Evolutionary conservation across 2,888 invertebrate species (phyloP).

Genomic region (Drosophila hamatofila): DNA sequence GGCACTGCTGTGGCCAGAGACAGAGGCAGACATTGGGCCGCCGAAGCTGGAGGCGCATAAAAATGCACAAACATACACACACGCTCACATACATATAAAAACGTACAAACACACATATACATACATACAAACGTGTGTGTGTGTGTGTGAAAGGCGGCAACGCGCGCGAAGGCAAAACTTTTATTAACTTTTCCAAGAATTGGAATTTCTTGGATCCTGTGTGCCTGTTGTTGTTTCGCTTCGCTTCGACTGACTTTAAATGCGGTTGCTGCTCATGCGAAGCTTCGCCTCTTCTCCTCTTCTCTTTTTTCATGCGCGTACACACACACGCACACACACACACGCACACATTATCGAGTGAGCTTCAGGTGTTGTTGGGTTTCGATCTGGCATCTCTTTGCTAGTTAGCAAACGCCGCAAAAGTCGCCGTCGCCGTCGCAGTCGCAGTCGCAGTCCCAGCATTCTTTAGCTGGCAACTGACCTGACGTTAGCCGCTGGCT

Average conservation of each 20-base stretch:
- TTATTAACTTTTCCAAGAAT: conserved; percentile 81
- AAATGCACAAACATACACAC: conserved; percentile 53
- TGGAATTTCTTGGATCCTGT: conserved; percentile 81
- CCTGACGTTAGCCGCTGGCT: conserved; percentile 21
- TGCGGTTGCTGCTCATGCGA: conserved; percentile 60
- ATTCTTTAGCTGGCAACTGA: conserved; percentile 64
- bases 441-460: conserved; percentile 47
- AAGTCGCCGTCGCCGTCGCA: conserved; percentile 9
- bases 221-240: conserved; percentile 67
- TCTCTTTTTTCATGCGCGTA: conserved; percentile 32
- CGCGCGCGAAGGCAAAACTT: conserved; percentile 75
- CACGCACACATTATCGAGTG: conserved; percentile 36
- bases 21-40: conserved; percentile 74
- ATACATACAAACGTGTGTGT: conserved; percentile 4
- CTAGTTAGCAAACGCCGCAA: conserved; percentile 71
- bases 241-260: conserved; percentile 80
- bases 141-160: conserved; percentile 68
- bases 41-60: conserved; percentile 76
- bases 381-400: conserved; percentile 66
- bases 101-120: background rate
- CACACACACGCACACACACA: conserved; percentile 19
- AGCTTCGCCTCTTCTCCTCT: conserved; percentile 40
- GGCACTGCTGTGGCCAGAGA: conserved; percentile 16
- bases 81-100: background rate
- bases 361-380: conserved; percentile 77